Conservation (phyloP, 2,797 vertebrate species). For the Otolemur crassicaudatus region DNA sequence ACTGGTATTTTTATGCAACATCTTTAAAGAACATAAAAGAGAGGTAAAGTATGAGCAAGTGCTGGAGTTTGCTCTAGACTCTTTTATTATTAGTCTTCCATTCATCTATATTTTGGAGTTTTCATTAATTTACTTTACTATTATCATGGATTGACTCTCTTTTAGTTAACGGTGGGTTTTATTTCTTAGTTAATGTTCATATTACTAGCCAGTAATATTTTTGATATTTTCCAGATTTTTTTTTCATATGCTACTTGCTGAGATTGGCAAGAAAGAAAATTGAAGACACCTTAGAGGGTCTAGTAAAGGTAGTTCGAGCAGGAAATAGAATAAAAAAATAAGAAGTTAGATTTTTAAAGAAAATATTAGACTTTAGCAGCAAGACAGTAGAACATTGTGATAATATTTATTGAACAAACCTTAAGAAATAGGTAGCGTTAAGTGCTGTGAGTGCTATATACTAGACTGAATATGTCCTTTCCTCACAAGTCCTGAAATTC, state of each 20-base stretch:
- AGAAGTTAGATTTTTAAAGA: conserved; percentile 6
- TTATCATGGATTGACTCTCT: neutral
- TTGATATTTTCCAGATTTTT: neutral
- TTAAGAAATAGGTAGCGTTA: neutral
- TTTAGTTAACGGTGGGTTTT: conserved; percentile 11
- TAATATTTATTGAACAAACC: neutral
- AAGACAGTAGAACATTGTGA: neutral
- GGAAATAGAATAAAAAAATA: conserved; percentile 8
- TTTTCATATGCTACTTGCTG: conserved; percentile 12
- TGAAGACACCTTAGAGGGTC: neutral
- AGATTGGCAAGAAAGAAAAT: neutral
- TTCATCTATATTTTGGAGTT: conserved; percentile 12
- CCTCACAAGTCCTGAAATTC: neutral
- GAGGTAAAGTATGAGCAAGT: neutral
- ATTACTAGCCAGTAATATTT: neutral
- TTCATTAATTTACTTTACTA: neutral
- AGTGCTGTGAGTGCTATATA: neutral
- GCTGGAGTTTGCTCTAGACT: conserved; percentile 13
- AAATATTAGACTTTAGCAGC: neutral
- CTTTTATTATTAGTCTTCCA: neutral
- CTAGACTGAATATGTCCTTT: neutral
- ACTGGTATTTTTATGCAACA: neutral
- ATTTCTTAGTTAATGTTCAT: neutral
- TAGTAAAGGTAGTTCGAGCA: conserved; percentile 18
- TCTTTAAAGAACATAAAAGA: conserved; percentile 3